Evolutionary conservation across 2,113 vertebrate species (phyloP), one percentile per base, ranked within the genome.

Genomic region (Perca flavescens): DNA sequence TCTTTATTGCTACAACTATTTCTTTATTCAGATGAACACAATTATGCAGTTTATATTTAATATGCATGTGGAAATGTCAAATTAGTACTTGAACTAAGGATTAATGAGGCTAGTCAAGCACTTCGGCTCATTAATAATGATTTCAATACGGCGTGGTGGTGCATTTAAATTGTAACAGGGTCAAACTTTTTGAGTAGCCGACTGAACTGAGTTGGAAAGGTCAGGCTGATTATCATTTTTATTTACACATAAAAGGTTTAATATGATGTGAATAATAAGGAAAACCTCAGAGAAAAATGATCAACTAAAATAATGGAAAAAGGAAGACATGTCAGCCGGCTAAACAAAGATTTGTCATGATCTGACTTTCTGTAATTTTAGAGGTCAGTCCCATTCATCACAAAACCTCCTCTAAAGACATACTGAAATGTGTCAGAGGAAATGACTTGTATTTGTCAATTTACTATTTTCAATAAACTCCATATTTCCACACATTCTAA

Each of bases 81-180:
- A 86, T 58, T 46, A 50, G 61, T 36, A 63, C 40, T 84, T 78
- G 75, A 74, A 62, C 58, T 69, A 54, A 72, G 56, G 82, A 56
- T 62, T 73, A 88, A 86, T 85, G 79, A 81, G 64, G 52, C 36
- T 28, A 52, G 63, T 66, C 60, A 46, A 74, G 69, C 63, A 82
- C 74, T 86, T 75, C 75, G 16, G 65, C 72, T 87, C 81, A 78
- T 90, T 88, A 76, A 81, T 88, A 74, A 83, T 80, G 67, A 83
- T 69, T 69, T 65, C 36, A 57, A 19, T 43, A 16, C 8, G 1
- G 53, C 8, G 7, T 73, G 72, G 46, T 54, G 74, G 3, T 74
- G 64, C 71, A 84, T 79, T 73, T 60, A 40, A 84, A 91, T 62
- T 22, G 5, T 5, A 61, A 78, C 34, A 19, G 15, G 67, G 28